A percentile compares a stretch with the other conserved stretches of the same genome.
Conservation (phyloP, 2,113 vertebrate species). For the Sinocyclocheilus anophthalmus region DNA sequence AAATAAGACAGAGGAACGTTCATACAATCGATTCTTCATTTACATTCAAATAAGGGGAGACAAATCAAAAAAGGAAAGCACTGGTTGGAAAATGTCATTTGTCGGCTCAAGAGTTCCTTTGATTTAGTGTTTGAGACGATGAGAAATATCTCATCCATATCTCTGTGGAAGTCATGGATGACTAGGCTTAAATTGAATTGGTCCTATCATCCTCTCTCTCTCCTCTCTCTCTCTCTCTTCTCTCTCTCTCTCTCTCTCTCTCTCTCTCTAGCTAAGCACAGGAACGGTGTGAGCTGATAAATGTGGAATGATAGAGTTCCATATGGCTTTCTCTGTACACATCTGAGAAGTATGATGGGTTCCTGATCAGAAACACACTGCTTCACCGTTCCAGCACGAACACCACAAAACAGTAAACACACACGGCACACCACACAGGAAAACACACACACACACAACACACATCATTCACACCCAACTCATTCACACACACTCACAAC, state of each 20-base stretch:
- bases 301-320: too few species aligned
- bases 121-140: constrained; percentile 59
- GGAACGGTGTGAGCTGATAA: too few species aligned
- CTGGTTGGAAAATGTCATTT: constrained; percentile 53
- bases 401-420: too few species aligned
- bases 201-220: constrained; percentile 42
- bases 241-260: constrained; percentile 47
- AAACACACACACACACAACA: too few species aligned
- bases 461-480: too few species aligned
- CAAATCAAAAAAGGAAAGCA: constrained; percentile 33
- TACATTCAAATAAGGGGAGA: constrained; percentile 47
- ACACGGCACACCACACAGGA: too few species aligned
- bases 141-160: constrained; percentile 54
- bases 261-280: too few species aligned
- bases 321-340: too few species aligned
- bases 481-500: too few species aligned
- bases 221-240: constrained; percentile 52
- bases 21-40: constrained; percentile 36
- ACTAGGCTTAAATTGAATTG: constrained; percentile 54
- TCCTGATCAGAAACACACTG: too few species aligned
- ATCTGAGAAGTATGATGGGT: too few species aligned
- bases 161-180: constrained; percentile 56
- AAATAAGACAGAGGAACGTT: constrained; percentile 5
- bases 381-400: too few species aligned
- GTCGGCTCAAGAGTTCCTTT: constrained; percentile 49